phyloP scores from a whole-genome alignment of 2,888 invertebrate species.

The Isoperla grammatica region DNA sequence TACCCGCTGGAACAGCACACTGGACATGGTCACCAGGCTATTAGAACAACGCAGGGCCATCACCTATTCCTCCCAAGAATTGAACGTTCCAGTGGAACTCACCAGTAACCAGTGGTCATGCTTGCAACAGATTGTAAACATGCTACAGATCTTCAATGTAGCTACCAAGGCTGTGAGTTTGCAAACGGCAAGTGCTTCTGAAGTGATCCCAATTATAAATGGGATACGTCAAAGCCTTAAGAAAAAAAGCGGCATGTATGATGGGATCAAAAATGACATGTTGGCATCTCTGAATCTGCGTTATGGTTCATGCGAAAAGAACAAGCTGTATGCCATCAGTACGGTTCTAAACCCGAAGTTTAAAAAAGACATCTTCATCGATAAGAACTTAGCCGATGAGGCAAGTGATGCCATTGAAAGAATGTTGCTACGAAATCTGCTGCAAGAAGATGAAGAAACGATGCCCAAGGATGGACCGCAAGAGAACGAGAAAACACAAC shows the following conservation, averaged over 20 bases:
- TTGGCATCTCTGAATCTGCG: slow-evolving; percentile 3
- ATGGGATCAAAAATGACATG: slow-evolving; percentile 8
- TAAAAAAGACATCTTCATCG: slow-evolving; percentile 21
- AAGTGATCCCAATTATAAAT: slow-evolving; percentile 19
- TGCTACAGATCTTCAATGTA: slow-evolving; percentile 1
- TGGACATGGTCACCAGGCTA: slow-evolving; percentile 7
- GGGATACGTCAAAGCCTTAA: slow-evolving; percentile 6
- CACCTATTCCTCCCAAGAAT: neutral
- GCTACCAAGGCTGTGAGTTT: slow-evolving; percentile 7
- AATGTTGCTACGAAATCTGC: too few relatives aligned
- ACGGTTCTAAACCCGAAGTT: slow-evolving; percentile 5
- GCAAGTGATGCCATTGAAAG: too few relatives aligned
- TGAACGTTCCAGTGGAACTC: slow-evolving; percentile 12
- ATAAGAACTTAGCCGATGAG: neutral
- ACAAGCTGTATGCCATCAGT: slow-evolving; percentile 1
- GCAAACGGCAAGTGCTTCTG: neutral
- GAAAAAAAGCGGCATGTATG: slow-evolving; percentile 3
- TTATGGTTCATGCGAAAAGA: neutral
- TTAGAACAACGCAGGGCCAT: slow-evolving; percentile 12
- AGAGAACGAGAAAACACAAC: too few relatives aligned
- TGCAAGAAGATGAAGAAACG: too few relatives aligned
- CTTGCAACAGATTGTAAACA: slow-evolving; percentile 9
- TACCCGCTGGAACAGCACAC: slow-evolving; percentile 12
- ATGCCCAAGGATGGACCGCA: too few relatives aligned
- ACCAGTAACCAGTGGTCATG: slow-evolving; percentile 2